Evolutionary conservation across 1,140 invertebrate genomes (phyloP), one percentile per base, ranked within the genome.

Genomic region (Macrosteles quadrilineatus): DNA sequence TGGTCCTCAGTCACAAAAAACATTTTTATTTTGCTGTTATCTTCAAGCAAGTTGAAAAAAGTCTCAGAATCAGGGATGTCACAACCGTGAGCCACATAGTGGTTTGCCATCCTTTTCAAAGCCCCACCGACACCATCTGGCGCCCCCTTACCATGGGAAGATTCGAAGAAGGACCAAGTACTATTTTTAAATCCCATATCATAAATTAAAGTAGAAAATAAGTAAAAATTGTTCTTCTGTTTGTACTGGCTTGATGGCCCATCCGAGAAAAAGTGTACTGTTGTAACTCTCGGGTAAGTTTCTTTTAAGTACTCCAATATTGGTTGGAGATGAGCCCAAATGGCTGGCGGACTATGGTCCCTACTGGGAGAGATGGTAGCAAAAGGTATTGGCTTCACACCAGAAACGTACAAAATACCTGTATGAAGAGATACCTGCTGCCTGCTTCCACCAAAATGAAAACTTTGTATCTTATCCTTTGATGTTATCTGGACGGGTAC

Each of bases 121-220:
- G 65, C 31, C 12, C 72, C 76, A 11, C 71, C 69, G 21, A 78
- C 66, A 25, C 71, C 76, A 73, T 78, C 74, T 59, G 69, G 73
- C 14, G 73, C 50, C 14, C 66, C 67, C 67, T 77, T 77, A 1
- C 77, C 75, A 72, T 78, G 77, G 27, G 47, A 50, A 11, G 74
- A 76, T 12, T 75, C 77, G 71, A 71, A 76, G 68, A 76, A 78
- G 55, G 75, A 45, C 73, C 75, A 76, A 53, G 68, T 67, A 19
- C 23, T 43, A 40, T 32, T 19, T 66, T 30, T 47, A 36, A 69
- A 71, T 27, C 65, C 69, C 17, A 69, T 19, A n/a, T 68, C 32
- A 68, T 21, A 68, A 17, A 68, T 17, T 3, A 68, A 12, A 23
- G 53, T 59, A 1, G 47, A 68, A 21, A 68, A 68, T 21, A 68